These are phyloP conservation scores for Hypomecis atomaria DNA, from an alignment of 2,888 invertebrate genomes.

Conservation along the genomic window DNA sequence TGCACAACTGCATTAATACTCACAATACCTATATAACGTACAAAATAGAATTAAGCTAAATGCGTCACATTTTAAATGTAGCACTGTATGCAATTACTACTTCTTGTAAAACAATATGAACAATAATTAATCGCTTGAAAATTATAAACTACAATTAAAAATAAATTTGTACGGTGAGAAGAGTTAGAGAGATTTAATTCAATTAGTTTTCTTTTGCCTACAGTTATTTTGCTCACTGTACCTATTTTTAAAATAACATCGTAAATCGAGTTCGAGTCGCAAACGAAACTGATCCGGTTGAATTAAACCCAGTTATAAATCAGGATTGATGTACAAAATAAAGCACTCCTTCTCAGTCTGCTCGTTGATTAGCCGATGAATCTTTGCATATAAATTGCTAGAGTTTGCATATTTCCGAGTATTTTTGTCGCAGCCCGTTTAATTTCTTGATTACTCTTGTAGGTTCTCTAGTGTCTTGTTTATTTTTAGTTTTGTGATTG, in stretches of 20 bases:
- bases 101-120: no score
- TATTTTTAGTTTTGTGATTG: constrained; percentile 7
- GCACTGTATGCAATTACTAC: no score
- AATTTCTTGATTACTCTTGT: constrained; percentile 36
- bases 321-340: constrained; percentile 52
- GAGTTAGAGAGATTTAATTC: no score
- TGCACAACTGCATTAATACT: no score
- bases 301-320: constrained; percentile 49
- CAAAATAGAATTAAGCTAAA: no score
- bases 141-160: no score
- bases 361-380: constrained; percentile 49
- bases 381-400: constrained; percentile 53
- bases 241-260: constrained; percentile 20
- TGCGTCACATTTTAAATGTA: no score
- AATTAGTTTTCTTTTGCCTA: no score
- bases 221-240: no score
- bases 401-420: constrained; percentile 43
- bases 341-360: constrained; percentile 42
- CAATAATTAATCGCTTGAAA: no score
- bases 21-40: no score
- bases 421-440: constrained; percentile 32
- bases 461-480: constrained; percentile 16
- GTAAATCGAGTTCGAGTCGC: constrained; percentile 32
- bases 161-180: no score
- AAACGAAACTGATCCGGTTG: constrained; percentile 39